phyloP scores from a whole-genome alignment of 1,140 invertebrate species.

The Latrodectus geometricus region DNA sequence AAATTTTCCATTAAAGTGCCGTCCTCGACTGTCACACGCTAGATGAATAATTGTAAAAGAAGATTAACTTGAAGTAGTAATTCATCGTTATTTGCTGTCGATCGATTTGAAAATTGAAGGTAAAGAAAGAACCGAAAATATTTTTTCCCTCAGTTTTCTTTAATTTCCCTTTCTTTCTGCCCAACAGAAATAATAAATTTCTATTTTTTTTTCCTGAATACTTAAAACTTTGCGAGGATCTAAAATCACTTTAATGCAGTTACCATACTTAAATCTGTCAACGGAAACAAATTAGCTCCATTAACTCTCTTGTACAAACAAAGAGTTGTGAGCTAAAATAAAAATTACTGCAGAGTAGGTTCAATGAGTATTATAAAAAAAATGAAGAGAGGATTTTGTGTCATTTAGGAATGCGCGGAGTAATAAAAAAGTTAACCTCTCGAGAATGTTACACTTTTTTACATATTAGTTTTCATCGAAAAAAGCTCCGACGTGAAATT shows the following conservation, averaged over 20 bases:
- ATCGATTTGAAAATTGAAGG: constrained; percentile 35
- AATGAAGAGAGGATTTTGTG: not conserved
- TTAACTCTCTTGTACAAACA: constrained; percentile 29
- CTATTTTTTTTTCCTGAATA: constrained; percentile 2
- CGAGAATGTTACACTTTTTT: too few relatives aligned
- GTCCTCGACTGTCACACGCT: too few relatives aligned
- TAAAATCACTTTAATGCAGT: constrained; percentile 41
- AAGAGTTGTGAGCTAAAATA: constrained; percentile 9
- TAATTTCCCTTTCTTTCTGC: not conserved
- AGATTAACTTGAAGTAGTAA: constrained; percentile 10
- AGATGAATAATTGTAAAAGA: not conserved
- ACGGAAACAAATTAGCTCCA: constrained; percentile 31
- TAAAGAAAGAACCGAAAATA: not conserved
- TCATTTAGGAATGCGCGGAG: constrained; percentile 7
- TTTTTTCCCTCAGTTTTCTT: not conserved
- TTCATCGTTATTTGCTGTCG: constrained; percentile 22
- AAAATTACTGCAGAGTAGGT: not conserved
- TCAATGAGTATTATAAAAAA: not conserved
- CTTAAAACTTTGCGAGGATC: constrained; percentile 24
- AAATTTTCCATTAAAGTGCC: too few relatives aligned
- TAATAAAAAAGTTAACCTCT: too few relatives aligned
- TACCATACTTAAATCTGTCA: constrained; percentile 32
- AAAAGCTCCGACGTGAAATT: too few relatives aligned
- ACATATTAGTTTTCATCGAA: too few relatives aligned
- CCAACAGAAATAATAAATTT: constrained; percentile 23